phyloP scores from a whole-genome alignment of 2,113 vertebrate genomes.

The Nipponia nippon region DNA sequence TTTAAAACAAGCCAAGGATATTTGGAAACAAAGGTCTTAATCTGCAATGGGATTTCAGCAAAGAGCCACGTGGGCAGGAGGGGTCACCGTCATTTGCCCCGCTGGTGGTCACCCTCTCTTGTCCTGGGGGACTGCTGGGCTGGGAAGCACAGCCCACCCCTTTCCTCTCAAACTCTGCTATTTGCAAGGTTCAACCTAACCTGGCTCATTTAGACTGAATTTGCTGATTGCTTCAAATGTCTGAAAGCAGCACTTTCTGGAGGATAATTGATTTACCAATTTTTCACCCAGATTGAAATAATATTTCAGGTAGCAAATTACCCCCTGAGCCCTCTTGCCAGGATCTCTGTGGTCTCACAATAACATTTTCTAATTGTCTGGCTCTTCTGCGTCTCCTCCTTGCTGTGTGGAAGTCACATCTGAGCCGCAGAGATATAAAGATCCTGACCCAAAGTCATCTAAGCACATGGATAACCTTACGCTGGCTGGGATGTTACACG shows the following conservation, averaged over 20 bases:
- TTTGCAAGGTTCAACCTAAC: not conserved
- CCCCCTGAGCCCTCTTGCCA: not conserved
- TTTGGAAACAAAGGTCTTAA: not conserved
- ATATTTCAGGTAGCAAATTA: not conserved
- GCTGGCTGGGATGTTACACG: not conserved
- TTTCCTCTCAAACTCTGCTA: not conserved
- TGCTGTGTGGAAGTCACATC: not conserved
- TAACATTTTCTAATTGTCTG: conserved; percentile 1
- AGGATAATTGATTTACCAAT: not conserved
- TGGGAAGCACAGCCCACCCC: not conserved
- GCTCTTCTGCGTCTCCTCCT: not conserved
- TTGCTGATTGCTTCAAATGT: not conserved
- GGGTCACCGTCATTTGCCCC: not conserved
- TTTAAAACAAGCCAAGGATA: not conserved
- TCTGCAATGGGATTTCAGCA: not conserved
- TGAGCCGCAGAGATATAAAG: not conserved
- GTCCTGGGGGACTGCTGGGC: not conserved
- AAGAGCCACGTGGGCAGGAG: not conserved
- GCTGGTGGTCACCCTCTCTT: not conserved
- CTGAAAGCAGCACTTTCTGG: not conserved
- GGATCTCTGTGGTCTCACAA: not conserved
- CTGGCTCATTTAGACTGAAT: not conserved
- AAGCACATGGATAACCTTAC: conserved; percentile 45
- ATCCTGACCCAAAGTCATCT: conserved; percentile 25
- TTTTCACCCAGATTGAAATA: not conserved